Conservation (phyloP, 2,888 invertebrate species). For the Operophtera brumata region DNA sequence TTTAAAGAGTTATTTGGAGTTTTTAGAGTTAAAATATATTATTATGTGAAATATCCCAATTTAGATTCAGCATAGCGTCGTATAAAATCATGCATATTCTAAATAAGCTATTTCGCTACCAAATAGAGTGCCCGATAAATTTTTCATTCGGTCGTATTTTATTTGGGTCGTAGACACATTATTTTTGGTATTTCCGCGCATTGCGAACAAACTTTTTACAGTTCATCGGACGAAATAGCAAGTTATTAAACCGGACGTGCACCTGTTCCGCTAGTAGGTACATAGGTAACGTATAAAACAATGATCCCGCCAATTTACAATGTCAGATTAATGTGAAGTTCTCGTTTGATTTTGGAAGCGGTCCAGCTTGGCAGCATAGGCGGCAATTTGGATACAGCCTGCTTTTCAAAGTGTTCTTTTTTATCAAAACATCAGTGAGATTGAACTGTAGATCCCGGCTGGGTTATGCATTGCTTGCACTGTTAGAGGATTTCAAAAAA, state of each 20-base stretch:
- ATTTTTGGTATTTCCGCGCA: conserved; percentile 17
- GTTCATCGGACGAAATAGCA: neutral
- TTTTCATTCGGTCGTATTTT: conserved; percentile 29
- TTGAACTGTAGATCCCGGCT: conserved; percentile 38
- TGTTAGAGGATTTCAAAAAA: conserved; percentile 18
- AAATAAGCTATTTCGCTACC: conserved; percentile 32
- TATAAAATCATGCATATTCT: conserved; percentile 33
- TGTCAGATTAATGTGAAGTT: conserved; percentile 52
- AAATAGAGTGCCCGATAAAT: conserved; percentile 32
- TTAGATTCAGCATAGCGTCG: conserved; percentile 24
- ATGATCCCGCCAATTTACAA: conserved; percentile 56
- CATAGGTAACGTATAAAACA: conserved; percentile 54
- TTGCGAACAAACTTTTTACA: conserved; percentile 1
- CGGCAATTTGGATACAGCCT: conserved; percentile 52
- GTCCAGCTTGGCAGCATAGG: conserved; percentile 61
- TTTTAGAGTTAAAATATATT: conserved; percentile 7
- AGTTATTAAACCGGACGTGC: conserved; percentile 4
- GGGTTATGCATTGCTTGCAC: conserved; percentile 23
- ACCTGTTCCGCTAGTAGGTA: conserved; percentile 1
- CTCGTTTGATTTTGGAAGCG: conserved; percentile 52
- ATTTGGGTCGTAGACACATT: conserved; percentile 26
- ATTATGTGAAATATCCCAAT: conserved; percentile 24
- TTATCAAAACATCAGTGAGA: conserved; percentile 49
- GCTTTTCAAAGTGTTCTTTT: conserved; percentile 42
- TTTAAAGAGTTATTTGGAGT: conserved; percentile 16